phyloP scores from a whole-genome alignment of 2,113 vertebrate species.

The Motacilla tschutschensis region DNA sequence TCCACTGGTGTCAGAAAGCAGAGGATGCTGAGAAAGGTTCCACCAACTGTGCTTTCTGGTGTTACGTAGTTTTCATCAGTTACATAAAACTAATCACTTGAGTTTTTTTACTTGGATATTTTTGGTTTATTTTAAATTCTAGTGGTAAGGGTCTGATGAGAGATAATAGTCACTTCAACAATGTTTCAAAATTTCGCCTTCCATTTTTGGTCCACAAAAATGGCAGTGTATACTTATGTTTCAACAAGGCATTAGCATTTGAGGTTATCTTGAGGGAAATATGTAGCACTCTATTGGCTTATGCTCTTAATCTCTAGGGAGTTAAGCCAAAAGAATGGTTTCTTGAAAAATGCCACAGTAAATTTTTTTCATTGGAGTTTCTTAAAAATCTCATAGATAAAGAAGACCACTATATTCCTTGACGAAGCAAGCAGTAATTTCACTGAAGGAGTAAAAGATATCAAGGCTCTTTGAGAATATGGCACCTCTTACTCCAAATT shows the following conservation, averaged over 20 bases:
- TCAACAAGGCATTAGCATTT: neutral
- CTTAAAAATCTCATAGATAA: neutral
- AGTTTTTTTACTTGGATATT: neutral
- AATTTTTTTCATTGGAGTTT: neutral
- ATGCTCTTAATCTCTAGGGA: neutral
- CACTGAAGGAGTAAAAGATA: neutral
- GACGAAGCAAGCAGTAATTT: neutral
- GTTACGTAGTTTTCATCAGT: rapidly evolving
- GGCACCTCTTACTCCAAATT: neutral
- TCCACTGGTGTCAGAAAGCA: neutral
- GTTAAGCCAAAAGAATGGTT: neutral
- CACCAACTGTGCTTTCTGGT: neutral
- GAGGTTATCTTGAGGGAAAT: neutral
- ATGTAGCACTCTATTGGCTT: rapidly evolving
- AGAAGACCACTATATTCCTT: neutral
- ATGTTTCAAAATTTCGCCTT: neutral
- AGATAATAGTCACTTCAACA: neutral
- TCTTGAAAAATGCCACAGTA: neutral
- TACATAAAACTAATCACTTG: neutral
- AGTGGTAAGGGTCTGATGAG: neutral
- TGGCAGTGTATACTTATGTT: neutral
- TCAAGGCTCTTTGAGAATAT: neutral
- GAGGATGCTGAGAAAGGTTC: neutral
- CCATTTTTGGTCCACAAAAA: neutral
- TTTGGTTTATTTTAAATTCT: neutral